Evolutionary conservation across 1,140 invertebrate genomes (phyloP), one percentile per base, ranked within the genome.

Genomic region (Meloidogyne hapla): DNA sequence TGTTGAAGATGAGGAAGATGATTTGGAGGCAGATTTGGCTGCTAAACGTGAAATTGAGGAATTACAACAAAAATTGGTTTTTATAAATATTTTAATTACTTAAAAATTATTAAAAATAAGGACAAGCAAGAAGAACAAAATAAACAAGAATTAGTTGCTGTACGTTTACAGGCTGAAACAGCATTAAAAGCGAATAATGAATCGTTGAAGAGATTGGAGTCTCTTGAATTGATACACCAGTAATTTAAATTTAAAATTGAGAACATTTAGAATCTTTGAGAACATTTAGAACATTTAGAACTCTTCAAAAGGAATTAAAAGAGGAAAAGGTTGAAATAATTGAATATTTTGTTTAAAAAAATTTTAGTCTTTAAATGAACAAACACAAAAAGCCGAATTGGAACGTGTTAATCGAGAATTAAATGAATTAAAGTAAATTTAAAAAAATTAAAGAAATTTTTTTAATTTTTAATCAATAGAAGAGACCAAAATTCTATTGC

Each of bases 1-100:
- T n/a, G n/a, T n/a, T n/a, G n/a, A n/a, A n/a, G n/a, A n/a, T n/a
- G n/a, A n/a, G n/a, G n/a, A n/a, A n/a, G n/a, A n/a, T n/a, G n/a
- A n/a, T n/a, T n/a, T n/a, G n/a, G n/a, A n/a, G n/a, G 79, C 79
- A 15, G 79, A 80, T 25, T 73, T 82, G 42, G 79, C 79, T 64
- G 69, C 70, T 23, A 79, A 70, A 63, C 56, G 79, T 15, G 79
- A 80, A 69, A 76, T 76, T 18, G 79, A 80, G 13, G 79, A 80
- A 56, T 26, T 80, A 15, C 79, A 80, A 56, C 80, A 80, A 21
- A 79, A 80, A 56, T 69, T 61, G 18, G 79, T 80, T 10, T 45
- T 77, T 40, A 56, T 9, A 12, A 62, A 13, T 21, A 38, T 61
- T 28, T 45, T 4, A 33, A 62, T 66, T 74, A 81, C 21, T 48